These are phyloP conservation scores for Siniperca scherzeri DNA, from an alignment of 2,797 vertebrate genomes.

Conservation along the genomic window DNA sequence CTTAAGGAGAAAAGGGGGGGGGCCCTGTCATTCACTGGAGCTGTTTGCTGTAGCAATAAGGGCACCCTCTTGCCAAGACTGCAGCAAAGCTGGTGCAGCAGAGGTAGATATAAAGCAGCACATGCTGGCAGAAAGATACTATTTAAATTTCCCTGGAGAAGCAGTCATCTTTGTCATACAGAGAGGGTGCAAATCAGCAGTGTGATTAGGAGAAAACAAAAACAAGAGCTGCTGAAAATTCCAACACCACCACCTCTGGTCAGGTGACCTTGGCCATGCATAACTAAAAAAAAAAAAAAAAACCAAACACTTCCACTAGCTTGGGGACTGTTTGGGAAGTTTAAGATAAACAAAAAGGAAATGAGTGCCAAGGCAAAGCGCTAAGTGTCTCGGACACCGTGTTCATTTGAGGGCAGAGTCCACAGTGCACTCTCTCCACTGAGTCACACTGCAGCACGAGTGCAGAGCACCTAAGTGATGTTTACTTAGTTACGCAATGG, in stretches of 20 bases:
- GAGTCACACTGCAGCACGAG: slow-evolving; percentile 76
- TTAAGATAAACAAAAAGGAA: slow-evolving; percentile 65
- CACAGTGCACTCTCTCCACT: slow-evolving; percentile 41
- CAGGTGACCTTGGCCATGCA: slow-evolving; percentile 46
- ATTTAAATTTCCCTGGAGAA: slow-evolving; percentile 60
- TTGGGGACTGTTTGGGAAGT: slow-evolving; percentile 35
- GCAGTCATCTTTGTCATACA: slow-evolving; percentile 42
- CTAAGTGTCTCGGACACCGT: slow-evolving; percentile 49
- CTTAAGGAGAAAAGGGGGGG: not conserved
- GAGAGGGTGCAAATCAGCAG: slow-evolving; percentile 46
- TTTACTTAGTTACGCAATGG: slow-evolving; percentile 81
- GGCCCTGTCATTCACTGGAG: slow-evolving; percentile 16
- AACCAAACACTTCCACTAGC: slow-evolving; percentile 2
- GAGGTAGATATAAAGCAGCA: slow-evolving; percentile 49
- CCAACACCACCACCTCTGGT: not conserved
- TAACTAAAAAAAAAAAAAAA: not conserved
- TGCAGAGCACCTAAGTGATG: slow-evolving; percentile 65
- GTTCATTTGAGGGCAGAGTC: slow-evolving; percentile 71
- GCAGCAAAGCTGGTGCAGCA: slow-evolving; percentile 72
- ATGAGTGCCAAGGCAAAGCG: slow-evolving; percentile 39
- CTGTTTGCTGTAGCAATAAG: slow-evolving; percentile 54
- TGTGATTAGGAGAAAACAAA: slow-evolving; percentile 41
- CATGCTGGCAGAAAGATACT: slow-evolving; percentile 44
- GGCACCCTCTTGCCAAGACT: slow-evolving; percentile 78
- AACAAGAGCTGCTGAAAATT: slow-evolving; percentile 31